These are phyloP conservation scores for Morelia viridis DNA, from an alignment of 2,797 vertebrate genomes.

Conservation along the genomic window DNA sequence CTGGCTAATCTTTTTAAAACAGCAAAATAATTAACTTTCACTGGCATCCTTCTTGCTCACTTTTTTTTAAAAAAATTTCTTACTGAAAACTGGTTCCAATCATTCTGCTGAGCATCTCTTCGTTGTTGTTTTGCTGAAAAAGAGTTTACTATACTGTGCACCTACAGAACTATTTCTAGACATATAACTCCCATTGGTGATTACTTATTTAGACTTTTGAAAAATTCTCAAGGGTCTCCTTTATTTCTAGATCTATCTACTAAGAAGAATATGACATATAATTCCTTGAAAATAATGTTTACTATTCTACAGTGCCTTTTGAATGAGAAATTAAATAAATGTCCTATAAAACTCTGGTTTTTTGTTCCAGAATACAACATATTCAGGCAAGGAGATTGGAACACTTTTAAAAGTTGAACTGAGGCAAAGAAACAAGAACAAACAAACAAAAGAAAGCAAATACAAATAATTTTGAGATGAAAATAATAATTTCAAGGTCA, in stretches of 20 bases:
- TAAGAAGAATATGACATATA: background rate
- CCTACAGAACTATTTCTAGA: background rate
- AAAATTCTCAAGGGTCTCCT: background rate
- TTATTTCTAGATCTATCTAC: background rate
- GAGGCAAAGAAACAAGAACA: background rate
- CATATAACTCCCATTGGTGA: background rate
- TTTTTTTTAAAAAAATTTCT: background rate
- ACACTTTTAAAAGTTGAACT: background rate
- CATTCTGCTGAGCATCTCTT: background rate
- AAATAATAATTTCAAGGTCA: background rate
- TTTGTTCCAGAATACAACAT: background rate
- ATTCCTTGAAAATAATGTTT: background rate
- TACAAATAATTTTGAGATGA: background rate
- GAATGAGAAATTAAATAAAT: background rate
- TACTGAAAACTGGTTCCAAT: background rate
- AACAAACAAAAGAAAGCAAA: background rate
- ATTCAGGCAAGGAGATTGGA: background rate
- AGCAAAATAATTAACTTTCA: background rate
- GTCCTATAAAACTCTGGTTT: background rate
- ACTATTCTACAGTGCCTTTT: background rate
- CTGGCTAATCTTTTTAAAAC: background rate
- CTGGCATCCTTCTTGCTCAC: background rate
- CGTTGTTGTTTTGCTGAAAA: background rate
- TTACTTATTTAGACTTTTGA: background rate
- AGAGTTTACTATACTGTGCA: background rate